Conservation (phyloP, 2,113 vertebrate genomes). For the Scomber scombrus region DNA sequence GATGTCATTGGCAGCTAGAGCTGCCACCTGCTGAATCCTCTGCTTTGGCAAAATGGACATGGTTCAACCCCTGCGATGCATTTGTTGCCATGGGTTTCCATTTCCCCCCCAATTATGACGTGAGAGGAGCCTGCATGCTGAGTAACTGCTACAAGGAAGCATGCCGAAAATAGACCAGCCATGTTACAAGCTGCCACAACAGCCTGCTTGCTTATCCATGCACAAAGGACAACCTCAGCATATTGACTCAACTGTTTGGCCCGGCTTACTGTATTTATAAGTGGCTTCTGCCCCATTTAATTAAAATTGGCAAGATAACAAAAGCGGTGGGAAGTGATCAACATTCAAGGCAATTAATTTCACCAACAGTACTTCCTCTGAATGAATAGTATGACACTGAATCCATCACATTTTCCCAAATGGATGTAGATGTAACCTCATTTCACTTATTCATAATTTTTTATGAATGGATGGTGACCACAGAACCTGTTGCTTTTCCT, state of each 20-base stretch:
- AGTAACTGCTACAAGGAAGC: slow-evolving; percentile 83
- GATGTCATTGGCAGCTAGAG: slow-evolving; percentile 6
- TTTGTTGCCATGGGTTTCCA: slow-evolving; percentile 85
- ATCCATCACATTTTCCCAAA: neutral
- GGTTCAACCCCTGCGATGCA: slow-evolving; percentile 69
- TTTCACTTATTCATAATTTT: slow-evolving; percentile 14
- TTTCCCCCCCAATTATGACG: slow-evolving; percentile 77
- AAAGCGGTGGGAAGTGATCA: neutral
- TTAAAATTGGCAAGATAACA: neutral
- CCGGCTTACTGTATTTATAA: slow-evolving; percentile 28
- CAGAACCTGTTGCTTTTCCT: slow-evolving; percentile 51
- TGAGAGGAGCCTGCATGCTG: slow-evolving; percentile 79
- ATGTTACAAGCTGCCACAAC: slow-evolving; percentile 76
- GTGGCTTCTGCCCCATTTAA: slow-evolving; percentile 27
- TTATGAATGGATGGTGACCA: slow-evolving; percentile 9
- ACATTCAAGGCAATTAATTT: neutral
- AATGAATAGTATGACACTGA: neutral
- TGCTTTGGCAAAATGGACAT: slow-evolving; percentile 64
- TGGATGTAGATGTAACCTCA: neutral
- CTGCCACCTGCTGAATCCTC: slow-evolving; percentile 69
- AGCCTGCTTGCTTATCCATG: slow-evolving; percentile 69
- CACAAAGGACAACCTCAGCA: slow-evolving; percentile 65
- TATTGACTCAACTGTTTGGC: slow-evolving; percentile 49
- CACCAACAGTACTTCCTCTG: slow-evolving; percentile 7
- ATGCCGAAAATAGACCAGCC: slow-evolving; percentile 80